These are phyloP conservation scores for Marcusenius ussheri DNA, from an alignment of 2,113 vertebrate species.

Conservation along the genomic window DNA sequence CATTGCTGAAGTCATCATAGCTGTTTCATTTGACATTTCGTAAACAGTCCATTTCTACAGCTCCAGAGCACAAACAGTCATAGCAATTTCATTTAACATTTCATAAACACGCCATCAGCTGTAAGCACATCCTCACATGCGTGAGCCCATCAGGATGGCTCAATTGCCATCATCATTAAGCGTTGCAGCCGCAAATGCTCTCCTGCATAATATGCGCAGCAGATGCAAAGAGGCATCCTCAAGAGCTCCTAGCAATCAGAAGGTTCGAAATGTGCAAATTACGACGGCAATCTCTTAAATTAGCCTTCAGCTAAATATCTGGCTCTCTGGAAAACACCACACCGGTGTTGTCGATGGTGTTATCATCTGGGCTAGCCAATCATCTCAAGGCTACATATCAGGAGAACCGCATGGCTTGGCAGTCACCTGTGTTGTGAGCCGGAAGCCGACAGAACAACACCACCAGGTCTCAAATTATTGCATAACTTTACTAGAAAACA, in stretches of 20 bases:
- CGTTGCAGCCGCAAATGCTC: neutral
- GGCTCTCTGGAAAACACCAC: neutral
- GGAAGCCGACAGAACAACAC: neutral
- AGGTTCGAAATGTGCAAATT: neutral
- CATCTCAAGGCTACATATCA: neutral
- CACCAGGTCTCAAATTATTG: neutral
- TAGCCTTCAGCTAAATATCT: neutral
- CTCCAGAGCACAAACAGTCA: neutral
- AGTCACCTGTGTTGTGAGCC: neutral
- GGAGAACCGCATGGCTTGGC: neutral
- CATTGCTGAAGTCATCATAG: neutral
- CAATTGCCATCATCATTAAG: neutral
- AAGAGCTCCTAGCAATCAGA: neutral
- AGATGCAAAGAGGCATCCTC: neutral
- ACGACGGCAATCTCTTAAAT: neutral
- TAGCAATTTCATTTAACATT: neutral
- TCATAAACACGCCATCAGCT: neutral
- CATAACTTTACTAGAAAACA: neutral
- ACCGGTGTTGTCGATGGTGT: neutral
- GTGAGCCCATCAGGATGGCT: neutral
- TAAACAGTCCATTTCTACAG: neutral
- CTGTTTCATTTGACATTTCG: neutral
- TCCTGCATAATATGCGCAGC: neutral
- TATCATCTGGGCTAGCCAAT: neutral
- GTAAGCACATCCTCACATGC: neutral